A percentile compares a stretch with the other conserved stretches of the same genome.
Conservation (phyloP, 2,888 invertebrate species). For the Dryadula phaetusa region DNA sequence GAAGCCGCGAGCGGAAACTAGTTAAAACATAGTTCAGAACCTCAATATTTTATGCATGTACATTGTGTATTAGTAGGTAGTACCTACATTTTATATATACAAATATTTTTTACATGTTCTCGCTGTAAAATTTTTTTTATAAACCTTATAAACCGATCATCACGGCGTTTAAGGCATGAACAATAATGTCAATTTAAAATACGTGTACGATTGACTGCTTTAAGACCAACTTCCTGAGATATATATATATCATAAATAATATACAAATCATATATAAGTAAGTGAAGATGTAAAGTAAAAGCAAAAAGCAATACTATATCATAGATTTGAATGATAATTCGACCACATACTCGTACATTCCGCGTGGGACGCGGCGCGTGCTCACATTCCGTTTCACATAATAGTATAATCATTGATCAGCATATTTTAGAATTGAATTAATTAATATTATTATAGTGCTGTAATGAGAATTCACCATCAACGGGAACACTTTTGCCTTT, state of each 20-base stretch:
- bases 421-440: constrained; percentile 56
- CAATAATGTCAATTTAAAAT: too few relatives aligned
- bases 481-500: neutral
- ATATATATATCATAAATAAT: neutral
- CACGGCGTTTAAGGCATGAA: too few relatives aligned
- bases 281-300: neutral
- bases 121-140: too few relatives aligned
- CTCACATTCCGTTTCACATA: constrained; percentile 81
- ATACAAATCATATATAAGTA: constrained; percentile 1
- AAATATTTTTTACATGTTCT: too few relatives aligned
- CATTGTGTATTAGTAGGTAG: too few relatives aligned
- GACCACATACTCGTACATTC: constrained; percentile 58
- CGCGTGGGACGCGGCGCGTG: constrained; percentile 68
- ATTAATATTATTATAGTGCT: constrained; percentile 35
- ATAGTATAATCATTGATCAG: constrained; percentile 52
- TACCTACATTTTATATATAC: too few relatives aligned
- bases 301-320: constrained; percentile 23
- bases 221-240: neutral
- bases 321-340: constrained; percentile 46
- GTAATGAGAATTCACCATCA: constrained; percentile 37
- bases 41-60: too few relatives aligned
- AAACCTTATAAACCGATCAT: too few relatives aligned
- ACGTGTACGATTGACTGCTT: neutral
- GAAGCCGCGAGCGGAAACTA: too few relatives aligned
- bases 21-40: too few relatives aligned